phyloP scores from a whole-genome alignment of 2,888 invertebrate genomes.

The Coelinius sp. region DNA sequence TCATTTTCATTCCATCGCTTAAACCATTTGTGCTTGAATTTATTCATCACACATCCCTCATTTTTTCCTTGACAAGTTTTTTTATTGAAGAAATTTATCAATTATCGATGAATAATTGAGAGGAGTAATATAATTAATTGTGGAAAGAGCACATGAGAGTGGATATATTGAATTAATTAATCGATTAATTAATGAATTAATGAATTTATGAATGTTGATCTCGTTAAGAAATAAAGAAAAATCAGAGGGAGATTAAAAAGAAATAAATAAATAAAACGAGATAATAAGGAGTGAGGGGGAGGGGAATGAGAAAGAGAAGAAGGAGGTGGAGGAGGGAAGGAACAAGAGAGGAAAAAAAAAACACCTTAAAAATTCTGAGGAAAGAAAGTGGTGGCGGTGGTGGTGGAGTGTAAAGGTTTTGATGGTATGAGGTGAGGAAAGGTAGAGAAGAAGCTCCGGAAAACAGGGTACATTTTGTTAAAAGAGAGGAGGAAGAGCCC shows the following conservation, averaged over 20 bases:
- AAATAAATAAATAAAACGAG: conserved; percentile 43
- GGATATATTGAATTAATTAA: not conserved
- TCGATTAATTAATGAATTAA: not conserved
- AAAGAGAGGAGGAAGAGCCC: not conserved
- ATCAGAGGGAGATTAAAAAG: conserved; percentile 33
- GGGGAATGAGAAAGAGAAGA: conserved; percentile 41
- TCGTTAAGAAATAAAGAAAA: conserved; percentile 7
- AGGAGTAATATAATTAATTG: too few relatives aligned
- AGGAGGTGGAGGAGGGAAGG: conserved; percentile 42
- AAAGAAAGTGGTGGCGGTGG: conserved; percentile 15
- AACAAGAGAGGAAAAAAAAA: conserved; percentile 39
- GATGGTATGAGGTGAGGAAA: conserved; percentile 15
- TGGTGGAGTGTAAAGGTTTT: not conserved
- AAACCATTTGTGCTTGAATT: not conserved
- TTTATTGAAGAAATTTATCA: too few relatives aligned
- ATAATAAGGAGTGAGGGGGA: conserved; percentile 30
- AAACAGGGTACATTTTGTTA: conserved; percentile 20
- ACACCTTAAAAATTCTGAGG: conserved; percentile 16
- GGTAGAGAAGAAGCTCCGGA: not conserved
- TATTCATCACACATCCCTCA: too few relatives aligned
- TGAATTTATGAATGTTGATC: not conserved
- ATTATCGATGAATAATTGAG: not conserved
- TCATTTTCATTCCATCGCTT: conserved; percentile 14
- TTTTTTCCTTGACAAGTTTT: too few relatives aligned
- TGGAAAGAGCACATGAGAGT: not conserved